Conservation (phyloP, 2,113 vertebrate species). For the Garra rufa region DNA sequence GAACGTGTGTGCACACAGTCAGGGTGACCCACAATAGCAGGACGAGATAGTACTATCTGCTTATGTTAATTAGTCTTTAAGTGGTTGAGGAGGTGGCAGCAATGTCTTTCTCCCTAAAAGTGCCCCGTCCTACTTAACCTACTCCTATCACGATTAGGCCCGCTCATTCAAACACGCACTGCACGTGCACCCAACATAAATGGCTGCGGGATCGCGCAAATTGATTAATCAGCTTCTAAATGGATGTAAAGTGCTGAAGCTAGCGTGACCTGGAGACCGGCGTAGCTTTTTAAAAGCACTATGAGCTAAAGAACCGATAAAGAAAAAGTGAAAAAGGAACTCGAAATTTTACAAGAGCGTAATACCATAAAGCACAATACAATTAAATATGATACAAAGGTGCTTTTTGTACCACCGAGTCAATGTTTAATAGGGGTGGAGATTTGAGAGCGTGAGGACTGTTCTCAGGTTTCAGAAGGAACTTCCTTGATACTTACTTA, state of each 20-base stretch:
- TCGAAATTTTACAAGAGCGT: slow-evolving; percentile 28
- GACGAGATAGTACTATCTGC: slow-evolving; percentile 79
- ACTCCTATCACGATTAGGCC: slow-evolving; percentile 74
- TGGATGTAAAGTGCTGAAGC: slow-evolving; percentile 70
- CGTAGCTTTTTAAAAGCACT: slow-evolving; percentile 61
- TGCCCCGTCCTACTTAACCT: slow-evolving; percentile 75
- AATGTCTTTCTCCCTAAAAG: slow-evolving; percentile 66
- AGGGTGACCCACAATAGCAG: slow-evolving; percentile 76
- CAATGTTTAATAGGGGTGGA: background rate
- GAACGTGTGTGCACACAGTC: slow-evolving; percentile 56
- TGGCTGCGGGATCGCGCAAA: slow-evolving; percentile 57
- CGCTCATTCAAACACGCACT: slow-evolving; percentile 60
- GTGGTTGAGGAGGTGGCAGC: slow-evolving; percentile 70
- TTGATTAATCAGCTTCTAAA: slow-evolving; percentile 77
- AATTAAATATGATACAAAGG: slow-evolving; percentile 24
- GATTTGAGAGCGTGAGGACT: slow-evolving; percentile 5
- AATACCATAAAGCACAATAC: slow-evolving; percentile 46
- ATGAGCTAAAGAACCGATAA: slow-evolving; percentile 22
- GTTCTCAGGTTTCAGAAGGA: background rate
- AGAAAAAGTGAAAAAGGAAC: slow-evolving; percentile 12
- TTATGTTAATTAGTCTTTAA: slow-evolving; percentile 81
- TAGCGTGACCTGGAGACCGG: slow-evolving; percentile 58
- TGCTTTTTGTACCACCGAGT: slow-evolving; percentile 16
- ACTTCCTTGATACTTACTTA: too few species aligned
- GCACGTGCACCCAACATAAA: slow-evolving; percentile 9